phyloP scores from a whole-genome alignment of 37 sponge, comb jelly and placozoan species.

The Halisarca cf. caerulea region DNA sequence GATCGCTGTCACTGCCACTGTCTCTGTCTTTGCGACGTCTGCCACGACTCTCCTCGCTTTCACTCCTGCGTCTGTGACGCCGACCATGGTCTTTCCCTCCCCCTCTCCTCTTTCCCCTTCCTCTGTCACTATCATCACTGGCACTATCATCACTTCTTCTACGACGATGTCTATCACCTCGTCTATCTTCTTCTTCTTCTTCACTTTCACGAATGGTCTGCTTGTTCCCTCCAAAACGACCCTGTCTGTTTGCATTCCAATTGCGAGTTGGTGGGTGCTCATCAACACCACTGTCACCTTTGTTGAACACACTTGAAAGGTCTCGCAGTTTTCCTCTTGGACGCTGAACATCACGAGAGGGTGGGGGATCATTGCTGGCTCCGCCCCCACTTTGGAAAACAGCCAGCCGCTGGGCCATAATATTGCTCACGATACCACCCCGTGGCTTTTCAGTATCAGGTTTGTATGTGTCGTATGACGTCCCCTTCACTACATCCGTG shows the following conservation, averaged over 20 bases:
- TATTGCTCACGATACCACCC: neutral
- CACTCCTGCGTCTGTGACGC: no score
- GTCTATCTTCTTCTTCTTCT: neutral
- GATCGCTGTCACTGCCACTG: slow-evolving; percentile 2
- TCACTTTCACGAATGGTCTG: neutral
- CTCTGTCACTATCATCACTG: neutral
- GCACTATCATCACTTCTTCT: neutral
- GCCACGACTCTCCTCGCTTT: neutral
- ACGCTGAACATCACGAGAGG: neutral
- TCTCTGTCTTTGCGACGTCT: neutral
- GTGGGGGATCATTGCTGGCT: neutral
- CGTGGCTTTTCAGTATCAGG: neutral
- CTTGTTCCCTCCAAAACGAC: neutral
- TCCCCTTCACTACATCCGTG: neutral
- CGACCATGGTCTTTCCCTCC: no score
- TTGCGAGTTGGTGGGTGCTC: neutral
- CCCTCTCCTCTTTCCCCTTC: neutral
- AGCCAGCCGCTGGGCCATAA: slow-evolving; percentile 24
- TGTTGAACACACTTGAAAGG: neutral
- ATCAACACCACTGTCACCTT: neutral
- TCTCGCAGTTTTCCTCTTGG: slow-evolving; percentile 11
- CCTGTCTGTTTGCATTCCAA: neutral
- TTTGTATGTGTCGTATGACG: neutral
- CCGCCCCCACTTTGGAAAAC: slow-evolving; percentile 34
- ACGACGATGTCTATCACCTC: neutral